Percentiles rank a stretch among this genome's conserved stretches.
Conservation (phyloP, 1,140 invertebrate genomes). For the Cydia amplana region DNA sequence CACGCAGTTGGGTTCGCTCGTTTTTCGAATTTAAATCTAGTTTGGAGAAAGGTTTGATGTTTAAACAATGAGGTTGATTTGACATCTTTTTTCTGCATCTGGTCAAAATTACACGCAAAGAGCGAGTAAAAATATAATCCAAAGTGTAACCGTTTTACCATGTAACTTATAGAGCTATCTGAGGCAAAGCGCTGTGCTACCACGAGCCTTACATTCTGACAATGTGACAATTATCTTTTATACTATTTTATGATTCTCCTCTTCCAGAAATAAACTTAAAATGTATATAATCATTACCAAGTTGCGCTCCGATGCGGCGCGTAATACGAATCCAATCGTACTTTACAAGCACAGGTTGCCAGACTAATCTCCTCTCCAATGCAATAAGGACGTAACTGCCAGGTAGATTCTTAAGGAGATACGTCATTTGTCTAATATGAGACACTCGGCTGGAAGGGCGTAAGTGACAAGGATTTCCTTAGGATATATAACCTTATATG, state of each 20-base stretch:
- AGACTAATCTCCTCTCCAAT: neutral
- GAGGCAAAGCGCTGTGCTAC: too few relatives aligned
- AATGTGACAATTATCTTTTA: too few relatives aligned
- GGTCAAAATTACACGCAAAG: too few relatives aligned
- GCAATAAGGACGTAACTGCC: neutral
- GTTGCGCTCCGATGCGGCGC: neutral
- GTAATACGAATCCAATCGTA: conserved; percentile 9
- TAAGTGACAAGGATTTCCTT: neutral
- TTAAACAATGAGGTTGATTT: too few relatives aligned
- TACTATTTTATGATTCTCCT: too few relatives aligned
- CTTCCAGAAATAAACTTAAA: too few relatives aligned
- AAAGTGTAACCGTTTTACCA: too few relatives aligned
- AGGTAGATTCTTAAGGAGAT: neutral
- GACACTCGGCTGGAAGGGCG: neutral
- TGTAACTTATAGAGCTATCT: too few relatives aligned
- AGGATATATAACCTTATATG: neutral
- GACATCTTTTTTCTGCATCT: too few relatives aligned
- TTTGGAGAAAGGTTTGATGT: neutral
- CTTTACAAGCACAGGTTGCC: conserved; percentile 4
- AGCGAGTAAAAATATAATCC: too few relatives aligned
- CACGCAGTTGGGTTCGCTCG: conserved; percentile 1
- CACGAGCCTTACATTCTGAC: too few relatives aligned
- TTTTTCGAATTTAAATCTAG: neutral
- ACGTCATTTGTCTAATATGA: neutral
- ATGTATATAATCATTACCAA: neutral